phyloP scores from a whole-genome alignment of 1,140 invertebrate species.

The Drosophila serrata region DNA sequence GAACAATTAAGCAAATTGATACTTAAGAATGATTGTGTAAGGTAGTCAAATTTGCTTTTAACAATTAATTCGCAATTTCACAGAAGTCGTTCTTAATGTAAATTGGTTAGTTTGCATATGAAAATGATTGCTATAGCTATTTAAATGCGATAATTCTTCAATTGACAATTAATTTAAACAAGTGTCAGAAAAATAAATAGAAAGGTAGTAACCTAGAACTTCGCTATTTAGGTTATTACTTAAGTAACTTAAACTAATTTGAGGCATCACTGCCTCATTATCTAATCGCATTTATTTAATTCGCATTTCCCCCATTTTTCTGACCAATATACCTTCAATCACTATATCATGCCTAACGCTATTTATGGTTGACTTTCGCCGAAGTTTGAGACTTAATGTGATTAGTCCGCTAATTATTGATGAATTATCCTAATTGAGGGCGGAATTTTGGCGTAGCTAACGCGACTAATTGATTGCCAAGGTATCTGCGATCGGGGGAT shows the following conservation, averaged over 20 bases:
- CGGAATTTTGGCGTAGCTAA: conserved; percentile 26
- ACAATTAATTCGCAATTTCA: background rate
- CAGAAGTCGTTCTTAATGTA: too few relatives aligned
- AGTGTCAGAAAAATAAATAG: background rate
- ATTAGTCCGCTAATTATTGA: conserved; percentile 50
- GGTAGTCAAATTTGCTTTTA: background rate
- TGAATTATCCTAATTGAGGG: conserved; percentile 69
- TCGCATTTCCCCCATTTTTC: background rate
- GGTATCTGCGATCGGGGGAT: conserved; percentile 27
- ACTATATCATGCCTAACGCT: background rate
- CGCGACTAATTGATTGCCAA: conserved; percentile 55
- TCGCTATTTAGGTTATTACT: too few relatives aligned
- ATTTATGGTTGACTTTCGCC: conserved; percentile 22
- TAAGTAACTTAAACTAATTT: conserved; percentile 1
- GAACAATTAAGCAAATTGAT: background rate
- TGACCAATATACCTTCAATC: background rate
- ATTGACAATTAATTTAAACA: background rate
- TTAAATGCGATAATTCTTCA: background rate
- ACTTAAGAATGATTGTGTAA: background rate
- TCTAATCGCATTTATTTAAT: conserved; percentile 3
- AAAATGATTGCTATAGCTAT: background rate
- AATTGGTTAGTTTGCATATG: background rate
- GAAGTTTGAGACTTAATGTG: conserved; percentile 23
- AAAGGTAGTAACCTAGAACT: background rate
- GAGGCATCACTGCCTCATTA: background rate